Evolutionary conservation across 1,140 invertebrate genomes (phyloP), one percentile per base, ranked within the genome.

Genomic region (Pseudomyrmex cubaensis): DNA sequence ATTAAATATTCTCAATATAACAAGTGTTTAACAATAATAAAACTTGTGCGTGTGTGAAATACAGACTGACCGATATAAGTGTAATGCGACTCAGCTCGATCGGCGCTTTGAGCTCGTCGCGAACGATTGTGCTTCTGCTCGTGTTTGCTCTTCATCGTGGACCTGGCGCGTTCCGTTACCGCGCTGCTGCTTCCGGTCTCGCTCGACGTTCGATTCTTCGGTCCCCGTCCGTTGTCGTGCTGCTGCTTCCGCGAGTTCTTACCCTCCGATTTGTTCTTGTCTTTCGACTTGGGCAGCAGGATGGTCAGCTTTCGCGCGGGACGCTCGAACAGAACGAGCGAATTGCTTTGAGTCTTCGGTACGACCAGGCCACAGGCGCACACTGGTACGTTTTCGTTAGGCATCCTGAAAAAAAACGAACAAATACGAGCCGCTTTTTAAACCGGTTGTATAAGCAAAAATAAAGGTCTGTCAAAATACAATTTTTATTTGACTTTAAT

Each of bases 81-180:
- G 57, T 94, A 94, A 88, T 94, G 92, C 3, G 94, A 93, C 50
- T 93, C 93, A 7, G 90, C 85, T 75, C 93, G 89, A 35, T 94
- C 93, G 10, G 93, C 94, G 75, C 94, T 94, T 70, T 93, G 90
- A 64, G 92, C 91, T 72, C 94, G 90, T 75, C 93, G 89, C 57
- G 92, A 91, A 7, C 91, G 87, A 83, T 92, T 93, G 25, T 92
- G 67, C 59, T 92, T 89, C 25, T 92, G 93, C 25, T 92, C 92
- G 35, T 92, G 91, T 75, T 93, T 93, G 62, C n/a, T 90, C 78
- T 85, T 89, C 63, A 46, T 87, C 10, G 85, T 82, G 1, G 82
- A 70, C 48, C 88, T 88, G 2, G 78, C 17, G n/a, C 90, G 90
- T 10, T 94, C 91, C 9, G 86, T 70, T 9, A 91, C 89, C 10